phyloP scores from a whole-genome alignment of 2,888 invertebrate species.

The Synanthedon formicaeformis region DNA sequence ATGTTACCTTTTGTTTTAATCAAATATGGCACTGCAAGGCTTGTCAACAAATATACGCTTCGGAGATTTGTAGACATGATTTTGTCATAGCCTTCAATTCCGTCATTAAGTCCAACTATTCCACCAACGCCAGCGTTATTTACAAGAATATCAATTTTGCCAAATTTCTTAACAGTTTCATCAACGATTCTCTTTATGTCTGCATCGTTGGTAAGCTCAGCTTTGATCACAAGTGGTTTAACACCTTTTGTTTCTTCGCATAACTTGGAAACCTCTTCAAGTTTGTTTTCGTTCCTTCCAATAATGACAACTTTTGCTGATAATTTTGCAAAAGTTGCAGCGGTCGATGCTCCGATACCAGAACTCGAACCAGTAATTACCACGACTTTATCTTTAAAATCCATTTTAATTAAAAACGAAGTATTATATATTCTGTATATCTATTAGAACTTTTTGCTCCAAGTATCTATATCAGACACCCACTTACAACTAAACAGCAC shows the following conservation, averaged over 20 bases:
- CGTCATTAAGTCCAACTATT: conserved; percentile 4
- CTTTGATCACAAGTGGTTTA: conserved; percentile 31
- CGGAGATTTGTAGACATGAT: conserved; percentile 83
- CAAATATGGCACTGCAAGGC: conserved; percentile 81
- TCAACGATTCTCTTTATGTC: conserved; percentile 33
- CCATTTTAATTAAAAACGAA: conserved; percentile 20
- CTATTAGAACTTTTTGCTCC: no score
- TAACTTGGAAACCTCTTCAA: conserved; percentile 26
- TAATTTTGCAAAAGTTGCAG: conserved; percentile 34
- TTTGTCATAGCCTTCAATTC: conserved; percentile 78
- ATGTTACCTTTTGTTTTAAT: conserved; percentile 78
- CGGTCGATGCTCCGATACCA: conserved; percentile 49
- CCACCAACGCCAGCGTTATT: conserved; percentile 73
- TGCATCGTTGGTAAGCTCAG: conserved; percentile 36
- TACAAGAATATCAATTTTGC: conserved; percentile 73
- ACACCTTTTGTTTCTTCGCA: conserved; percentile 31
- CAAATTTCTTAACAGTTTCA: conserved; percentile 29
- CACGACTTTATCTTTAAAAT: conserved; percentile 45
- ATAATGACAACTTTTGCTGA: conserved; percentile 36
- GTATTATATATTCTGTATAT: no score
- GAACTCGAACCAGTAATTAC: conserved; percentile 51
- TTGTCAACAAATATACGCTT: conserved; percentile 76
- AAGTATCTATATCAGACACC: no score
- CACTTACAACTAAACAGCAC: no score
- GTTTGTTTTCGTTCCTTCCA: conserved; percentile 39